Conservation (phyloP, 2,888 invertebrate genomes). For the Salticus scenicus region DNA sequence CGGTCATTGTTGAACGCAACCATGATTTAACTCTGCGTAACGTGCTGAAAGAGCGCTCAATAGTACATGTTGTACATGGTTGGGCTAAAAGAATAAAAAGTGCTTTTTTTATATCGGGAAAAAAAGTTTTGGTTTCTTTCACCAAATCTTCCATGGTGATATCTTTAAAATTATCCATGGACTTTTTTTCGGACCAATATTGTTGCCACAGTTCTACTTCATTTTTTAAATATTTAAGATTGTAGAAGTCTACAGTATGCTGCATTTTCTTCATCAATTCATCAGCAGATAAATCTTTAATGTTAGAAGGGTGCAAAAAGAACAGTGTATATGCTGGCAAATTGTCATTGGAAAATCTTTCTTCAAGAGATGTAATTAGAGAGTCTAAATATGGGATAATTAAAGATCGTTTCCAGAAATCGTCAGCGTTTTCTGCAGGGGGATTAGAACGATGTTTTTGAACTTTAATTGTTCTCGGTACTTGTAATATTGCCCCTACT, state of each 20-base stretch:
- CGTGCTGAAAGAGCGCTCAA: conserved; percentile 2
- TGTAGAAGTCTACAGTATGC: neutral
- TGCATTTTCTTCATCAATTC: neutral
- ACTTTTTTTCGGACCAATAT: neutral
- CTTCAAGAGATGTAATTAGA: neutral
- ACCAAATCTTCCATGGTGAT: neutral
- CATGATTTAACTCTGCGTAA: neutral
- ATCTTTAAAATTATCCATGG: neutral
- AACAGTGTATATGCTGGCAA: neutral
- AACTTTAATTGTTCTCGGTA: neutral
- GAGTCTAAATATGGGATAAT: neutral
- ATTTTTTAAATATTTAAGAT: neutral
- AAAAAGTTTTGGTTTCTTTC: neutral
- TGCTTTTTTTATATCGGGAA: neutral
- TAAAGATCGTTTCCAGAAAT: neutral
- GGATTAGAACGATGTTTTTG: neutral
- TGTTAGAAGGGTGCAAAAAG: neutral
- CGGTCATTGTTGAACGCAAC: neutral
- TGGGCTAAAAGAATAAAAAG: neutral
- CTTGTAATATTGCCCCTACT: too few species aligned
- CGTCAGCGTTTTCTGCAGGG: neutral
- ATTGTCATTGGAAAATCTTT: neutral
- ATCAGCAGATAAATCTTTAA: neutral
- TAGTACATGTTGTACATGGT: neutral
- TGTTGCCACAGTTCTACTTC: neutral